Conservation (phyloP, 2,888 invertebrate species). For the Agonopterix arenella region DNA sequence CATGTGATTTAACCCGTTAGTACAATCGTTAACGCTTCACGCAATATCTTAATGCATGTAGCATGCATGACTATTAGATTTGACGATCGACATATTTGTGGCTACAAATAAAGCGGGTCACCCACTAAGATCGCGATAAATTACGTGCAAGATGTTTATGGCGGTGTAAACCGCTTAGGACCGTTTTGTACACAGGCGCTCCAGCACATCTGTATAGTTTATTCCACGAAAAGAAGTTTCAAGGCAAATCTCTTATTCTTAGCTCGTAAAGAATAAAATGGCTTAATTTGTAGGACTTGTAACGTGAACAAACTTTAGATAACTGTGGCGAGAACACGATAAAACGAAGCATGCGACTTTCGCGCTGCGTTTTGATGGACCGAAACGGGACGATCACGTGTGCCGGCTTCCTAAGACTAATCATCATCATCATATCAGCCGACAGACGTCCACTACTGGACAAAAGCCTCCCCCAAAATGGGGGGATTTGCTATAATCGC, state of each 20-base stretch:
- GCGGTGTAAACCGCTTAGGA: constrained; percentile 32
- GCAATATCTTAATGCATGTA: too few species aligned
- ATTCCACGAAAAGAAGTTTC: too few species aligned
- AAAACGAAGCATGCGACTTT: constrained; percentile 47
- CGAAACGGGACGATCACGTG: constrained; percentile 30
- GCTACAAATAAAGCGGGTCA: constrained; percentile 26
- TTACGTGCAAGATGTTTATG: constrained; percentile 39
- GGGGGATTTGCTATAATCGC: too few species aligned
- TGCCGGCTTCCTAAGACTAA: constrained; percentile 21
- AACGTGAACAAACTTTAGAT: not conserved
- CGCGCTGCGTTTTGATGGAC: constrained; percentile 44
- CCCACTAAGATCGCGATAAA: constrained; percentile 33
- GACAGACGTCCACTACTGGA: too few species aligned
- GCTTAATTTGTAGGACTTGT: too few species aligned
- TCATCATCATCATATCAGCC: too few species aligned
- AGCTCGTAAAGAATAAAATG: too few species aligned
- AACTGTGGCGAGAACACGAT: constrained; percentile 31
- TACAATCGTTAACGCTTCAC: too few species aligned
- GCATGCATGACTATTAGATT: not conserved
- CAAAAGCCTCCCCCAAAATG: too few species aligned
- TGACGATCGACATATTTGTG: not conserved
- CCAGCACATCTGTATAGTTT: constrained; percentile 15
- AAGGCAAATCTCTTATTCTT: too few species aligned
- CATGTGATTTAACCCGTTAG: too few species aligned
- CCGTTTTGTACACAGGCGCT: constrained; percentile 33